These are phyloP conservation scores for Holothuria leucospilota DNA, from an alignment of 53 echinoderm and acorn worm genomes.

Conservation along the genomic window DNA sequence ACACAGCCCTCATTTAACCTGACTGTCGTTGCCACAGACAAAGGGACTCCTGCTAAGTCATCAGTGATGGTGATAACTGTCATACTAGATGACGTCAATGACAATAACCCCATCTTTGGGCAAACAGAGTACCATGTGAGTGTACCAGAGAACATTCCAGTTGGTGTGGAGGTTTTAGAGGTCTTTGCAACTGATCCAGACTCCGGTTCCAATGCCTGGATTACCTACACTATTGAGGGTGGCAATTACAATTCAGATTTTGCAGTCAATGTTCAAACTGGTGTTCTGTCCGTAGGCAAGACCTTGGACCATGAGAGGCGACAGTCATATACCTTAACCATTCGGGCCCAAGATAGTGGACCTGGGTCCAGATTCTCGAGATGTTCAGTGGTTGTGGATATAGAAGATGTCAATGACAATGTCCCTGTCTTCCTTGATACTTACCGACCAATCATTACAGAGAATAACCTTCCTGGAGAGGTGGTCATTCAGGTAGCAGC, in stretches of 20 bases:
- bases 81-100: conserved; percentile 76
- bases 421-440: conserved; percentile 68
- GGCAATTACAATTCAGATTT: conserved; percentile 79
- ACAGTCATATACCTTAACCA: conserved; percentile 68
- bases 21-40: conserved; percentile 78
- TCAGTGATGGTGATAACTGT: conserved; percentile 77
- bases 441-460: conserved; percentile 66
- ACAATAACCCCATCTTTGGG: conserved; percentile 76
- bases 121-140: conserved; percentile 58
- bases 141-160: conserved; percentile 74
- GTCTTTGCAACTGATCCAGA: conserved; percentile 81
- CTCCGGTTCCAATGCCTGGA: conserved; percentile 70
- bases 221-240: conserved; percentile 75
- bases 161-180: conserved; percentile 85
- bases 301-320: conserved; percentile 72
- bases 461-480: conserved; percentile 78
- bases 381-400: conserved; percentile 64
- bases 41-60: conserved; percentile 76
- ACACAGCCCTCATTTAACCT: conserved; percentile 54
- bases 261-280: conserved; percentile 63
- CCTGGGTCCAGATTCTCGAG: conserved; percentile 64
- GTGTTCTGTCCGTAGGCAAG: conserved; percentile 74
- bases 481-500: conserved; percentile 73
- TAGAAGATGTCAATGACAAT: conserved; percentile 89
- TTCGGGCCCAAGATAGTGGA: conserved; percentile 86